Evolutionary conservation across 2,113 vertebrate species (phyloP), one percentile per base, ranked within the genome.

Genomic region (Phaethon lepturus): DNA sequence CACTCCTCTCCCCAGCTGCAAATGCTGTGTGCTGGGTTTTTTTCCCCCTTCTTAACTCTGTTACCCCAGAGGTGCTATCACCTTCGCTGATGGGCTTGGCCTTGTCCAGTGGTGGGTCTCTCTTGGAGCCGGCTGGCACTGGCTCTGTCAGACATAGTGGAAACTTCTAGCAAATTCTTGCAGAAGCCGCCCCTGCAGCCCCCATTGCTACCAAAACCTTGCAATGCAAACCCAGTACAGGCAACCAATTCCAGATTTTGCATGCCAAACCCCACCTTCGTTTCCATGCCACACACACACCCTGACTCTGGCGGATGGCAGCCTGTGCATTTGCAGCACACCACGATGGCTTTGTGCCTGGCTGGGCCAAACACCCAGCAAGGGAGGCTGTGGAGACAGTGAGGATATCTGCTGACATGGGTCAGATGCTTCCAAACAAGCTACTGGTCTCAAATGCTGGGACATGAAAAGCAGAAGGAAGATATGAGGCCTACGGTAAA

Each of bases 221-320:
- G 38, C 38, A 7, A 38, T 8, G 38, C 38, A 38, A 38, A 38
- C 38, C 38, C 38, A 38, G 38, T 38, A 38, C 38, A 38, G 38
- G 38, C 49, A 88, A 20, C 8, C 7, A 86, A 10, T 55, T 83
- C 11, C 42, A 67, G 19, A 63, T n/a, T 45, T 55, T 24, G 31
- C 6, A 6, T 38, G 88, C 26, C n/a, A 66, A 87, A 68, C 4
- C 16, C 8, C 24, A 59, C 15, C n/a, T 90, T 90, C 42, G 10
- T 84, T 83, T 79, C 56, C 17, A 62, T 20, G 25, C 11, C 1
- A 1, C 10, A 28, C 13, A 5, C 3, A 10, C 5, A 3, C 26
- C 29, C 50, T 33, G 55, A 35, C 17, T 10, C 33, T 0, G 0
- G 18, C 11, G 22, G 13, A 49, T 15, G 15, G 7, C 35, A 78